Evolutionary conservation across 2,888 invertebrate species (phyloP).

Genomic region (Oligia strigilis): DNA sequence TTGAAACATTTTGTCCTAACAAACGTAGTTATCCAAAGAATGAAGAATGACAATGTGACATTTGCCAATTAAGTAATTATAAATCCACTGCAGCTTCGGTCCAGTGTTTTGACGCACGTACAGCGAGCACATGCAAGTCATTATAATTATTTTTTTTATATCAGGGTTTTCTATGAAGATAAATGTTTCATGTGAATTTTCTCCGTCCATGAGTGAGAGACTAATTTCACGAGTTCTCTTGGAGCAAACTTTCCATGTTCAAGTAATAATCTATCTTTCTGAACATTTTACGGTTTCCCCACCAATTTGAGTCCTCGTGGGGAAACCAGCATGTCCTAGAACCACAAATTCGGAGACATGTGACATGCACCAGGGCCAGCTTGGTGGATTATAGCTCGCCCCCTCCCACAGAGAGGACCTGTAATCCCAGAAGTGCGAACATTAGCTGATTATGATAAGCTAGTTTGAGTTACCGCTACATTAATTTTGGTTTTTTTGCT

Average conservation of each 20-base stretch:
- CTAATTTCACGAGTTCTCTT: background rate
- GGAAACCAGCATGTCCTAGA: too few relatives aligned
- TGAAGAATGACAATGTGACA: slow-evolving; percentile 53
- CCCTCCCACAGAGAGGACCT: too few relatives aligned
- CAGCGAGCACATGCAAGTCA: slow-evolving; percentile 3
- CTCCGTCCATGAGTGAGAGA: background rate
- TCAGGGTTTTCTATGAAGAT: background rate
- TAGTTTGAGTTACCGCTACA: background rate
- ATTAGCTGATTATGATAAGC: too few relatives aligned
- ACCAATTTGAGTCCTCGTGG: too few relatives aligned
- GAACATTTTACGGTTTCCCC: too few relatives aligned
- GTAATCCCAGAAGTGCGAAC: too few relatives aligned
- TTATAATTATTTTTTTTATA: background rate
- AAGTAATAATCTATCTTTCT: background rate
- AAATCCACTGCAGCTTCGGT: slow-evolving; percentile 21
- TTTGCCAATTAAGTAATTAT: slow-evolving; percentile 58
- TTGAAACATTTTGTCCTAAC: background rate
- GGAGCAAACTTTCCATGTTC: background rate
- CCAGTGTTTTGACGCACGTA: slow-evolving; percentile 33
- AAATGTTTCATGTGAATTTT: background rate
- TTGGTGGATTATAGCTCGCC: too few relatives aligned
- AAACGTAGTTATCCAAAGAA: slow-evolving; percentile 8
- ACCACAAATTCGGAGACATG: too few relatives aligned
- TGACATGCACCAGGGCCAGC: too few relatives aligned
- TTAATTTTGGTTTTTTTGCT: too few relatives aligned